phyloP scores from a whole-genome alignment of 2,113 vertebrate genomes.

The Scartelaos histophorus region DNA sequence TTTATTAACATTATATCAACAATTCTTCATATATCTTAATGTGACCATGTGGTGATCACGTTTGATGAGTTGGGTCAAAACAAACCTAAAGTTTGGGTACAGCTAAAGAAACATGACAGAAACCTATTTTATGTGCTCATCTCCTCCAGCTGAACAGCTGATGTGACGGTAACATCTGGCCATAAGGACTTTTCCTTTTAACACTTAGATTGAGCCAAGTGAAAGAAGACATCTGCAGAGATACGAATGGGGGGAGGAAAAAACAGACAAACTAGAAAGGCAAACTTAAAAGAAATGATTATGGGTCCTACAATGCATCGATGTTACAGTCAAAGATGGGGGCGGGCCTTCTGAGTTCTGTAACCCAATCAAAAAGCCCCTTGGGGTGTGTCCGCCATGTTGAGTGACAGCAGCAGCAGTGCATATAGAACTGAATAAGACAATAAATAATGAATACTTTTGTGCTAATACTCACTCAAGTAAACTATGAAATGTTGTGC shows the following conservation, averaged over 20 bases:
- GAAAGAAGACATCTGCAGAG: conserved; percentile 10
- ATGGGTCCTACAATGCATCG: no score
- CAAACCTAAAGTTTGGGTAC: not conserved
- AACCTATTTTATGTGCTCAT: not conserved
- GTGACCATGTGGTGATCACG: conserved; percentile 19
- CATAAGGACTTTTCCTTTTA: conserved; percentile 47
- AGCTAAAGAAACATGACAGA: conserved; percentile 10
- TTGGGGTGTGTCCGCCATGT: no score
- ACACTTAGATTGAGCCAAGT: conserved; percentile 38
- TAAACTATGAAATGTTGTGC: not conserved
- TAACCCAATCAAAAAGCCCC: no score
- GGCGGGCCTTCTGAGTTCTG: no score
- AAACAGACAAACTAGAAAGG: no score
- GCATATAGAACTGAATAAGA: no score
- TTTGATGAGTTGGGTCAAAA: not conserved
- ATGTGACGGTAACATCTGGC: not conserved
- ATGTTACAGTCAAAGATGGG: no score
- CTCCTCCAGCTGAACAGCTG: not conserved
- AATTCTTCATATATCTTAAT: conserved; percentile 19
- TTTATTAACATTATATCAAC: conserved; percentile 29
- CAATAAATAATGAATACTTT: no score
- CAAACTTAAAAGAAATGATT: no score
- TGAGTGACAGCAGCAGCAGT: no score
- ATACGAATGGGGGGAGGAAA: not conserved
- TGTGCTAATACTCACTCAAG: no score